Evolutionary conservation across 2,888 invertebrate species (phyloP).

Genomic region (Neocrepidodera transversa): DNA sequence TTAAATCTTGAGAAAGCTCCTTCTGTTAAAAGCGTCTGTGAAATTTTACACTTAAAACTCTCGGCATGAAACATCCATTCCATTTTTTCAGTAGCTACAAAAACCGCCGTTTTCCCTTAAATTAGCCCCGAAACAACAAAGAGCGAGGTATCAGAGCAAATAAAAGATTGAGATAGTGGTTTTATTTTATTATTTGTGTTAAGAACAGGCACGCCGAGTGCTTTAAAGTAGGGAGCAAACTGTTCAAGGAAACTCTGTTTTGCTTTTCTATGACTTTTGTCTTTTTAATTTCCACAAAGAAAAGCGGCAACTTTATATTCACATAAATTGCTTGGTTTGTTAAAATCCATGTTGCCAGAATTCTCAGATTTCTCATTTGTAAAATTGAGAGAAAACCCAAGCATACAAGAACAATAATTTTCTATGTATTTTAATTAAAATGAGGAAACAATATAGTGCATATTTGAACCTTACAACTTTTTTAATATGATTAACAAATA

Average conservation of each 20-base stretch:
- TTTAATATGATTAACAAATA: no score
- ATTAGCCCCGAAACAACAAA: constrained; percentile 21
- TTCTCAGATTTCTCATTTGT: no score
- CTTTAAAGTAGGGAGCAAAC: not conserved
- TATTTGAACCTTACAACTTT: no score
- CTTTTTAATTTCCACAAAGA: constrained; percentile 13
- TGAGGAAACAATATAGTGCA: no score
- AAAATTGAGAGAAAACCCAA: no score
- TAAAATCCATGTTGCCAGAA: not conserved
- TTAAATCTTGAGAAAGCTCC: not conserved
- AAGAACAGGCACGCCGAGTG: constrained; percentile 1
- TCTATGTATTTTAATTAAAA: no score
- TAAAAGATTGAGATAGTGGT: constrained; percentile 18
- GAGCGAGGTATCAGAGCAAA: constrained; percentile 19
- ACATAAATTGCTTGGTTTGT: constrained; percentile 17
- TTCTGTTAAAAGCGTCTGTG: constrained; percentile 11
- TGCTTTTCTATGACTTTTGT: constrained; percentile 19
- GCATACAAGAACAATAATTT: no score
- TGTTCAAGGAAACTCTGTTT: not conserved
- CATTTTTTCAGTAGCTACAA: not conserved
- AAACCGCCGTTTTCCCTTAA: constrained; percentile 4
- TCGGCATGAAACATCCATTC: constrained; percentile 3
- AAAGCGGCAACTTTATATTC: constrained; percentile 16
- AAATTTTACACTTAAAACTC: constrained; percentile 11
- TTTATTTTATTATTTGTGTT: constrained; percentile 19